A percentile compares a stretch with the other conserved stretches of the same genome.
phyloP scores from a whole-genome alignment of 2,797 vertebrate species.

The Rhinichthys osculus region DNA sequence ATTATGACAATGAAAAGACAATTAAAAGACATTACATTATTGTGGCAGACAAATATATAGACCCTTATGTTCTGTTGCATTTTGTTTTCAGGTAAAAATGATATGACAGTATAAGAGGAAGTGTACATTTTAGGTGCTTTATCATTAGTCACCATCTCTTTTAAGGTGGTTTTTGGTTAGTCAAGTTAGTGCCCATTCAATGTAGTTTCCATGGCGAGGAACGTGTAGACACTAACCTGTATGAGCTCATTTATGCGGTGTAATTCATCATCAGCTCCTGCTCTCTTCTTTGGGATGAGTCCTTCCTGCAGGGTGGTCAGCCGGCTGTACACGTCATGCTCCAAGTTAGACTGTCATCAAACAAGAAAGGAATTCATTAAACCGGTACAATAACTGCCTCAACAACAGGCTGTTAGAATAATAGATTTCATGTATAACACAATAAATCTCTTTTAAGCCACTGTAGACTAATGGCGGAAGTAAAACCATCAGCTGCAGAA shows the following conservation, averaged over 20 bases:
- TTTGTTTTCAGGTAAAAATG: background rate
- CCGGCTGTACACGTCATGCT: constrained; percentile 95
- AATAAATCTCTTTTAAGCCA: background rate
- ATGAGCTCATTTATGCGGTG: constrained; percentile 98
- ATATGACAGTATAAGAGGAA: background rate
- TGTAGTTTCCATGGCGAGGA: background rate
- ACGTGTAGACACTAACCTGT: constrained; percentile 80
- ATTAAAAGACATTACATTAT: too few relatives aligned
- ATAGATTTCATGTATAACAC: background rate
- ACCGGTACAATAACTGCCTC: background rate
- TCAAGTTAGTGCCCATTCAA: background rate
- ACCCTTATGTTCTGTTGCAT: too few relatives aligned
- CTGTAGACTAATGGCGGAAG: background rate
- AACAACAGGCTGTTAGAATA: background rate
- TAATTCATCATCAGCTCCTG: constrained; percentile 91
- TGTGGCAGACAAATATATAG: too few relatives aligned
- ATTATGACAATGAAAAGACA: too few relatives aligned
- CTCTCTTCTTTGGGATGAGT: constrained; percentile 97
- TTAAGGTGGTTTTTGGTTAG: background rate
- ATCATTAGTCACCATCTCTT: background rate
- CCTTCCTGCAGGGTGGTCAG: constrained; percentile 95
- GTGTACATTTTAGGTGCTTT: background rate
- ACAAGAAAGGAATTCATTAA: background rate
- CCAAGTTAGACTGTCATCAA: constrained; percentile 86
- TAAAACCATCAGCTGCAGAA: constrained; percentile 38